These are phyloP conservation scores for Pollimyrus isidori DNA, from an alignment of 2,113 vertebrate species.

Conservation along the genomic window DNA sequence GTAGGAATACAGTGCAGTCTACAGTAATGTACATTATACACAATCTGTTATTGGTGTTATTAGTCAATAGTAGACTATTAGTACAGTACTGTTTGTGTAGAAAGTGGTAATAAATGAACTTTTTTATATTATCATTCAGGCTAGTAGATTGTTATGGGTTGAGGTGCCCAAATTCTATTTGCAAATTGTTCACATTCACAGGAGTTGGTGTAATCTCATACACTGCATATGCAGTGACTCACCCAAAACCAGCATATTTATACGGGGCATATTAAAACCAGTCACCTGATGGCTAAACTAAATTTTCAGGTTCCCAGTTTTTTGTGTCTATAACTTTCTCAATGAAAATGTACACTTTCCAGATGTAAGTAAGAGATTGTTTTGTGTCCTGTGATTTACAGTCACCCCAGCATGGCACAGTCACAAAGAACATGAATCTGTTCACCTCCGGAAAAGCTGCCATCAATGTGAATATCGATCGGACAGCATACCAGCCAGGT, in stretches of 20 bases:
- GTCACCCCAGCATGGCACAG: constrained; percentile 40
- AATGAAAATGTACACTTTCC: not conserved
- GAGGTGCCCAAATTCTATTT: too few species aligned
- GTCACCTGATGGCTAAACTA: constrained; percentile 26
- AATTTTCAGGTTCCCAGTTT: not conserved
- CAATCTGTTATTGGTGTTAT: too few species aligned
- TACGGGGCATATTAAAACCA: not conserved
- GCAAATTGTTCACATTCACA: too few species aligned
- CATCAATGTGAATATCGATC: constrained; percentile 44
- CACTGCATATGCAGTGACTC: too few species aligned
- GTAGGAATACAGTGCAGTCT: too few species aligned
- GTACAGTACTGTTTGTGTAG: too few species aligned
- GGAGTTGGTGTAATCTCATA: too few species aligned
- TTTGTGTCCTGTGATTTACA: constrained; percentile 20
- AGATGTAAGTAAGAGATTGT: not conserved
- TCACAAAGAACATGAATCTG: constrained; percentile 45
- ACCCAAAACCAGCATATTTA: not conserved
- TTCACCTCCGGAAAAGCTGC: constrained; percentile 50
- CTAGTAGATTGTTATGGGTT: too few species aligned
- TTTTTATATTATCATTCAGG: too few species aligned
- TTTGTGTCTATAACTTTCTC: not conserved
- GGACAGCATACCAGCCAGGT: constrained; percentile 46
- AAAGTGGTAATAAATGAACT: too few species aligned
- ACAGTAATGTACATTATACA: too few species aligned
- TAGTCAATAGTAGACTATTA: too few species aligned